Evolutionary conservation across 2,888 invertebrate genomes (phyloP).

Genomic region (Oeneis ivallda): DNA sequence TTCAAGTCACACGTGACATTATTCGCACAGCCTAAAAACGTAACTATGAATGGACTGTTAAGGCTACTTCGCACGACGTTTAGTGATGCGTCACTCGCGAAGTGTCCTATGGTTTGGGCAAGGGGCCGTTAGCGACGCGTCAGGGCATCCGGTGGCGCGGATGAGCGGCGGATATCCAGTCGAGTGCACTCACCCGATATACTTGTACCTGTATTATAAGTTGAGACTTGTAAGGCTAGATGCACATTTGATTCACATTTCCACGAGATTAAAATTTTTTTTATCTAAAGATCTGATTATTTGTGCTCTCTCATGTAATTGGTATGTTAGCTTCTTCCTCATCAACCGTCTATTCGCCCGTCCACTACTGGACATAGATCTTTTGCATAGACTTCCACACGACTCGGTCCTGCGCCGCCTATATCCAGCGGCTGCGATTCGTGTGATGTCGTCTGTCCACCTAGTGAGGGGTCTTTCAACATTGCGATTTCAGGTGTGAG

Average conservation of each 20-base stretch:
- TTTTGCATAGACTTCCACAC: too few species aligned
- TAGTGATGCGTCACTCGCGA: slow-evolving; percentile 36
- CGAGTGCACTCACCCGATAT: slow-evolving; percentile 28
- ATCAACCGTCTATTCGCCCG: too few species aligned
- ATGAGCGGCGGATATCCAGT: slow-evolving; percentile 70
- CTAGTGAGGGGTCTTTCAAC: too few species aligned
- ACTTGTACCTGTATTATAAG: background rate
- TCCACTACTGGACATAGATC: too few species aligned
- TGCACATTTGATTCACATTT: background rate
- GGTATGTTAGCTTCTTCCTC: too few species aligned
- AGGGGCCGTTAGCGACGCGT: slow-evolving; percentile 62
- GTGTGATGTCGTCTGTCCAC: too few species aligned
- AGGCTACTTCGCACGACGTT: slow-evolving; percentile 33
- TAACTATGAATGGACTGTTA: slow-evolving; percentile 26
- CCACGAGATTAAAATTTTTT: too few species aligned
- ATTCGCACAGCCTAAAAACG: slow-evolving; percentile 30
- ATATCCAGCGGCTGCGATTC: too few species aligned
- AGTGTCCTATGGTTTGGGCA: slow-evolving; percentile 49
- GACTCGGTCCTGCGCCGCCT: too few species aligned
- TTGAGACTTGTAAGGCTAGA: background rate
- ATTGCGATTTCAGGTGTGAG: too few species aligned
- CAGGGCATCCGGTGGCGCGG: slow-evolving; percentile 53
- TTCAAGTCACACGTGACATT: slow-evolving; percentile 18
- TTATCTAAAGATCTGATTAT: too few species aligned
- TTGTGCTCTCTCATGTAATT: too few species aligned